phyloP scores from a whole-genome alignment of 2,797 vertebrate genomes.

The Onychomys arenicola region DNA sequence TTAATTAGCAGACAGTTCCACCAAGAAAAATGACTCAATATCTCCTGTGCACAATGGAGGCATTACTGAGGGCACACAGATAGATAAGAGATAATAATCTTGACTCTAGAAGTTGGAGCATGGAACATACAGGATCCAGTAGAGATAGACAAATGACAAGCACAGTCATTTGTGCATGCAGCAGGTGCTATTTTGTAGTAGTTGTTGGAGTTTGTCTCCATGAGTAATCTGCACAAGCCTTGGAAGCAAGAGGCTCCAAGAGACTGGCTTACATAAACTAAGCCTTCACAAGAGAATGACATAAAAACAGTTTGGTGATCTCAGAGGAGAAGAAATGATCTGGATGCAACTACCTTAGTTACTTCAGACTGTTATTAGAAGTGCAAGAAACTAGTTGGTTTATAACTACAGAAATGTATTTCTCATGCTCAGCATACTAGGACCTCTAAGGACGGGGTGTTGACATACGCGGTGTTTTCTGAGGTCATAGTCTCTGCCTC shows the following conservation, averaged over 20 bases:
- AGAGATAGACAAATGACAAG: neutral
- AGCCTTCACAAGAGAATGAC: neutral
- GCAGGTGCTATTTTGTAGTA: neutral
- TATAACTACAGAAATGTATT: neutral
- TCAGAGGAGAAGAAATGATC: neutral
- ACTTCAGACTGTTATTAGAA: neutral
- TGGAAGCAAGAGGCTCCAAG: neutral
- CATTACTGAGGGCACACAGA: neutral
- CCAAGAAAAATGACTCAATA: neutral
- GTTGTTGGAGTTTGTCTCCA: neutral
- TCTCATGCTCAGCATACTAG: neutral
- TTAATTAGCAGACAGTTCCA: neutral
- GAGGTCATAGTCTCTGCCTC: neutral
- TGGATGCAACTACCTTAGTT: neutral
- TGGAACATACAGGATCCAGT: fast-evolving
- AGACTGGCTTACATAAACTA: neutral
- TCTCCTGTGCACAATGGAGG: neutral
- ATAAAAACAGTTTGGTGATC: neutral
- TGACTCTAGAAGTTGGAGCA: neutral
- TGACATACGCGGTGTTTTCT: neutral
- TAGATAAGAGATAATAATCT: neutral
- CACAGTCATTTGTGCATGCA: neutral
- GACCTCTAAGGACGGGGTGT: neutral
- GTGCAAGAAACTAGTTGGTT: neutral
- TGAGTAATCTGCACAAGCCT: neutral